Conservation (phyloP, 1,140 invertebrate genomes). For the Drosophila willistoni region DNA sequence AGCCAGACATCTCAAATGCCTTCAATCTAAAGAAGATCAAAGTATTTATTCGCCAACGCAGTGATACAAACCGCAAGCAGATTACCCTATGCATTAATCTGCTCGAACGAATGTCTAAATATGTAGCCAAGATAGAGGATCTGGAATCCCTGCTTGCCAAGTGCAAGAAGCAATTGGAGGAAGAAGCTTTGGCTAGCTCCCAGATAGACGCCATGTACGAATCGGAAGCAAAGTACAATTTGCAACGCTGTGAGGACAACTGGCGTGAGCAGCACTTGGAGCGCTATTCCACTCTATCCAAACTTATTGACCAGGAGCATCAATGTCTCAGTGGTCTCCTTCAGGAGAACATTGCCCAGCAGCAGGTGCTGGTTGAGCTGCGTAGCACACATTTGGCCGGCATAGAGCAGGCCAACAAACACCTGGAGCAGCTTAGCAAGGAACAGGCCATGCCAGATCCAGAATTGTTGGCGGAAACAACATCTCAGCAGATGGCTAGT, state of each 20-base stretch:
- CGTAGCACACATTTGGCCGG: conserved; percentile 78
- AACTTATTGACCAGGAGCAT: conserved; percentile 58
- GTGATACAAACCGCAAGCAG: conserved; percentile 70
- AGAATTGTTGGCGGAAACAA: neutral
- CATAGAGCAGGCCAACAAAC: conserved; percentile 83
- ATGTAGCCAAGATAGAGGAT: conserved; percentile 50
- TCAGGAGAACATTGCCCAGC: conserved; percentile 74
- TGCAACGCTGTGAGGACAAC: conserved; percentile 66
- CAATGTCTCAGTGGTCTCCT: conserved; percentile 57
- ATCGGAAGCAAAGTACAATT: conserved; percentile 74
- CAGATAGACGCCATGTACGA: conserved; percentile 82
- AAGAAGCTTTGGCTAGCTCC: conserved; percentile 44
- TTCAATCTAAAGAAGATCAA: conserved; percentile 78
- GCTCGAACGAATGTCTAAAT: conserved; percentile 62
- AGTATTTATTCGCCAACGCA: conserved; percentile 68
- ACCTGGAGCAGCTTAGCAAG: conserved; percentile 79
- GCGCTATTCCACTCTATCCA: conserved; percentile 56
- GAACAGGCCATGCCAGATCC: conserved; percentile 40
- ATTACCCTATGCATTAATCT: conserved; percentile 64
- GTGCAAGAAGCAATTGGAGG: conserved; percentile 57
- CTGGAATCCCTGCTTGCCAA: conserved; percentile 48
- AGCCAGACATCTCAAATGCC: conserved; percentile 40
- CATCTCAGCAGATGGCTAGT: neutral
- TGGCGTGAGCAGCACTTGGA: conserved; percentile 70
- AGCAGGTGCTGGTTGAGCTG: conserved; percentile 80